phyloP scores from a whole-genome alignment of 2,113 vertebrate genomes.

The Tapirus terrestris region DNA sequence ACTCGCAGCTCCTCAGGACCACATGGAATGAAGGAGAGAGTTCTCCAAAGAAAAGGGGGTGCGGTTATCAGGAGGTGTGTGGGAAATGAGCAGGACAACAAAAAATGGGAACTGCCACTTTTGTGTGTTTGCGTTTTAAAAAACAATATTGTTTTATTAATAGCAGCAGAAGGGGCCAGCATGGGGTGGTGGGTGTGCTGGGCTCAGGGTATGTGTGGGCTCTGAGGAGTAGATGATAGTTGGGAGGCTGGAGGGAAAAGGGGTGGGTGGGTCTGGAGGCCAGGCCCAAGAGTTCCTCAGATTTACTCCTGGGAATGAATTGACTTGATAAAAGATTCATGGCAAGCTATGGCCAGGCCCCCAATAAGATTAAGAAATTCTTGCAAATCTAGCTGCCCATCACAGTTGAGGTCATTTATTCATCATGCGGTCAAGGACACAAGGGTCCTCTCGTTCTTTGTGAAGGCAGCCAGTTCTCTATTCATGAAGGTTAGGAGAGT shows the following conservation, averaged over 20 bases:
- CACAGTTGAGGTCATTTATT: conserved; percentile 84
- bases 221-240: not conserved
- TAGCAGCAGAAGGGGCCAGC: not conserved
- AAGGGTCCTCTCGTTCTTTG: conserved; percentile 87
- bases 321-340: conserved; percentile 55
- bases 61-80: not conserved
- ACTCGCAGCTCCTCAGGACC: not conserved
- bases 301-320: not conserved
- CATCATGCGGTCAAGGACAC: conserved; percentile 87
- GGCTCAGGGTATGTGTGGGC: not conserved
- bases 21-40: not conserved
- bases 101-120: no score
- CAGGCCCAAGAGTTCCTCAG: not conserved
- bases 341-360: conserved; percentile 84
- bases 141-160: conserved; percentile 67
- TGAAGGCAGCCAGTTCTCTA: conserved; percentile 85
- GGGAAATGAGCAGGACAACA: not conserved
- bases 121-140: not conserved
- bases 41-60: not conserved
- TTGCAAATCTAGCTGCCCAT: conserved; percentile 85
- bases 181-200: not conserved
- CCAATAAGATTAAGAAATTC: conserved; percentile 90
- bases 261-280: not conserved
- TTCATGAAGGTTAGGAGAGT: conserved; percentile 88
- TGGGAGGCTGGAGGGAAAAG: not conserved